Evolutionary conservation across 1,140 invertebrate species (phyloP), one percentile per base, ranked within the genome.

Genomic region (Euura lappo): DNA sequence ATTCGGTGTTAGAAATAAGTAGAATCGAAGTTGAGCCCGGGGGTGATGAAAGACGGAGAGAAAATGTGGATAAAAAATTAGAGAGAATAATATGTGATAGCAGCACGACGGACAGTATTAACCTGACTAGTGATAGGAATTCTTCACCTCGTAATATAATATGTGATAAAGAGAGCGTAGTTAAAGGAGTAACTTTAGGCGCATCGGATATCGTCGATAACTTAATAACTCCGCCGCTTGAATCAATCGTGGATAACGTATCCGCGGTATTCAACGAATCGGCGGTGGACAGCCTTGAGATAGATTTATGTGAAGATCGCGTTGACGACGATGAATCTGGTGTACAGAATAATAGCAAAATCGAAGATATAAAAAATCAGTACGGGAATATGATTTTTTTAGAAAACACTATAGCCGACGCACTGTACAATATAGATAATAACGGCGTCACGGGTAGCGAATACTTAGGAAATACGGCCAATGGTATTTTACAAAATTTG

Each of bases 51-150:
- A 65, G 42, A 10, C 66, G 46, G 68, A 45, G 8, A 65, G 11
- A 10, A 51, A n/a, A 43, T 45, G n/a, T 65, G 44, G 73, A 72
- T 67, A 45, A 68, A 47, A 60, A 45, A 3, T 60, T 60, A 51
- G 72, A 47, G 68, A 70, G 51, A 71, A 70, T 68, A 68, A 77
- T 69, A 72, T 80, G 79, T 81, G 79, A 82, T 82, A 79, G 73
- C 77, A 78, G 69, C 71, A 77, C 72, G 76, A 77, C 79, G 70
- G 78, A 83, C 81, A 83, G 81, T 83, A 83, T 83, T 83, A 83
- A 83, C 76, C 75, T 74, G 73, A 79, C 76, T 82, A 83, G 78
- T 80, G 80, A 78, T 82, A 74, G 70, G 47, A 75, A 76, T 71
- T 78, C 78, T 75, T 77, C 76, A 73, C 74, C 72, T 65, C 76